Evolutionary conservation across 2,888 invertebrate genomes (phyloP).

Genomic region (Dromius quadrimaculatus): DNA sequence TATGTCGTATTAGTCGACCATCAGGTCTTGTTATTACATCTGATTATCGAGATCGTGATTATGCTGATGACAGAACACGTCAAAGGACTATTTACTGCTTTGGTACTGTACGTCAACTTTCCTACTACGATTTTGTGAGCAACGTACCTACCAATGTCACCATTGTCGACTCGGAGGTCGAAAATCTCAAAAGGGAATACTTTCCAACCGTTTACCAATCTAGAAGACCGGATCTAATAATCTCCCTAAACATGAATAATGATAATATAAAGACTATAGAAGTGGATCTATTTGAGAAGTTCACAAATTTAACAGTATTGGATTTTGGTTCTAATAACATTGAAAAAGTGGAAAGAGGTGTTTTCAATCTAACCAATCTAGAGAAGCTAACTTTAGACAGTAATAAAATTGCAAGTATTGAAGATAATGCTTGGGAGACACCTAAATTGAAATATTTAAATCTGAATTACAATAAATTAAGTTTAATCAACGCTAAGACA

Average conservation of each 20-base stretch:
- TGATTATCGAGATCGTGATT: neutral
- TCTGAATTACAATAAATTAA: constrained; percentile 37
- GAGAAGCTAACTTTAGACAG: neutral
- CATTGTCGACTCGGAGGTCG: constrained; percentile 21
- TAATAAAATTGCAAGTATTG: constrained; percentile 41
- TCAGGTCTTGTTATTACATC: no score
- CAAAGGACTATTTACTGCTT: constrained; percentile 32
- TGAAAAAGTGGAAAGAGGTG: constrained; percentile 13
- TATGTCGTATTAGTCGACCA: constrained; percentile 31
- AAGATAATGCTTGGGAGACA: constrained; percentile 25
- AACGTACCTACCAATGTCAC: constrained; percentile 36
- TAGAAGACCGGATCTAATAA: constrained; percentile 14
- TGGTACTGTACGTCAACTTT: constrained; percentile 24
- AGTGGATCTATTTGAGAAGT: constrained; percentile 27
- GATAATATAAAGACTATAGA: constrained; percentile 2
- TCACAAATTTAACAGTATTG: constrained; percentile 17
- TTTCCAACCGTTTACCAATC: constrained; percentile 34
- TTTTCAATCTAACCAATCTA: constrained; percentile 3
- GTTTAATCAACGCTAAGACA: neutral
- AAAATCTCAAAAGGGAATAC: constrained; percentile 30
- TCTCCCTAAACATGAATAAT: constrained; percentile 24
- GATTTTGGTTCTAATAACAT: constrained; percentile 32
- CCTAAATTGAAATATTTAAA: constrained; percentile 17
- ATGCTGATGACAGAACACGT: neutral
- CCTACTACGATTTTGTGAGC: constrained; percentile 36